Evolutionary conservation across 30 jellyfish, hydroid and myxozoan genomes (phyloP).

Genomic region (Nemopilema nomurai): DNA sequence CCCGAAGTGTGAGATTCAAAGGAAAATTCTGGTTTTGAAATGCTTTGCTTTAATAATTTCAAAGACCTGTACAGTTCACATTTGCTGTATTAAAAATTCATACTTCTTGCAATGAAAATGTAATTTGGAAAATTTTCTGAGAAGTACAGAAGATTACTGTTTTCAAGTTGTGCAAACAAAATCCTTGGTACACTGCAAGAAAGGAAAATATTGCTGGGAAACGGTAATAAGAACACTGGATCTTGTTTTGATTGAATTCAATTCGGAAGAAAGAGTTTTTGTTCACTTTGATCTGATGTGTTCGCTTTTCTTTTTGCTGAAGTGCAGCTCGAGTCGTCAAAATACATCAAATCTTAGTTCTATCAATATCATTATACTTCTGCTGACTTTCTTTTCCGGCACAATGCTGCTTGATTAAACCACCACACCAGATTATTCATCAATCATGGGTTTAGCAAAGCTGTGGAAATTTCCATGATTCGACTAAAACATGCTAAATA

Average conservation of each 20-base stretch:
- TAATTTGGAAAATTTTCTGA: background rate
- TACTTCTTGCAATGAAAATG: background rate
- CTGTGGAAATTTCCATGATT: too few species aligned
- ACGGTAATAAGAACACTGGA: background rate
- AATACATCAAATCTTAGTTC: background rate
- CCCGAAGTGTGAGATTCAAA: background rate
- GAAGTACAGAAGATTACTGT: background rate
- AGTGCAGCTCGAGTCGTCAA: background rate
- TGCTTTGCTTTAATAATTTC: background rate
- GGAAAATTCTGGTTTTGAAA: background rate
- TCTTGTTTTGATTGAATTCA: background rate
- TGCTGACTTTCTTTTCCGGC: background rate
- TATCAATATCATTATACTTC: background rate
- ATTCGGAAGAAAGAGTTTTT: background rate
- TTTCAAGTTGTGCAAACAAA: background rate
- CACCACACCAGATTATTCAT: background rate
- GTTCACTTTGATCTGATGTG: background rate
- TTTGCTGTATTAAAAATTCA: background rate
- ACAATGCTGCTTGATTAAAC: background rate
- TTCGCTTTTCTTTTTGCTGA: background rate
- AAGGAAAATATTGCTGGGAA: background rate
- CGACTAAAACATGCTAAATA: too few species aligned
- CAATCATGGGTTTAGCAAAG: too few species aligned
- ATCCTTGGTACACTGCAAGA: background rate
- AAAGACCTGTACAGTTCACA: background rate